Evolutionary conservation across 23 tunicate species (phyloP).

Genomic region (Styela plicata): DNA sequence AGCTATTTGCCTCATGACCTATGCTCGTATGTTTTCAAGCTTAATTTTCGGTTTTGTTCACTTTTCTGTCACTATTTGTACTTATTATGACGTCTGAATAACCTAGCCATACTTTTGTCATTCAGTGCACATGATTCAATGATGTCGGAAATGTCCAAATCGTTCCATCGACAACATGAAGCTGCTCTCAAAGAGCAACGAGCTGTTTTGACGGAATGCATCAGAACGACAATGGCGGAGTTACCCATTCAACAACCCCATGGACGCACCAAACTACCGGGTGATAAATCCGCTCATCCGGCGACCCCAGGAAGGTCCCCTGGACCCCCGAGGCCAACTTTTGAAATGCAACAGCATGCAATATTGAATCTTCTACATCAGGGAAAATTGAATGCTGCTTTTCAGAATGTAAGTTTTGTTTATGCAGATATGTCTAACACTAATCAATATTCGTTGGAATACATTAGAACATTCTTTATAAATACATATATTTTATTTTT

Average conservation of each 20-base stretch:
- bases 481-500: no score
- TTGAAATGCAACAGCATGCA: conserved; percentile 68
- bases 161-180: conserved; percentile 10
- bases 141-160: conserved; percentile 10
- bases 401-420: conserved; percentile 62
- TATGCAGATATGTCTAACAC: no score
- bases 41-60: no score
- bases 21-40: no score
- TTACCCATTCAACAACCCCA: background rate
- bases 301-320: background rate
- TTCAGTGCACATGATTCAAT: conserved; percentile 19
- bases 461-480: no score
- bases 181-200: conserved; percentile 16
- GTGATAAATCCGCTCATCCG: background rate
- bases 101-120: no score
- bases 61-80: no score
- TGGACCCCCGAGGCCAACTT: background rate
- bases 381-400: conserved; percentile 73
- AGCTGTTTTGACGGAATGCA: conserved; percentile 10
- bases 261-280: background rate
- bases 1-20: no score
- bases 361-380: conserved; percentile 60
- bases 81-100: no score
- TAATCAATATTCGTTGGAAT: no score
- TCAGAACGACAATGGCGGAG: conserved; percentile 7